phyloP scores from a whole-genome alignment of 2,888 invertebrate species.

The Leptothorax acervorum region DNA sequence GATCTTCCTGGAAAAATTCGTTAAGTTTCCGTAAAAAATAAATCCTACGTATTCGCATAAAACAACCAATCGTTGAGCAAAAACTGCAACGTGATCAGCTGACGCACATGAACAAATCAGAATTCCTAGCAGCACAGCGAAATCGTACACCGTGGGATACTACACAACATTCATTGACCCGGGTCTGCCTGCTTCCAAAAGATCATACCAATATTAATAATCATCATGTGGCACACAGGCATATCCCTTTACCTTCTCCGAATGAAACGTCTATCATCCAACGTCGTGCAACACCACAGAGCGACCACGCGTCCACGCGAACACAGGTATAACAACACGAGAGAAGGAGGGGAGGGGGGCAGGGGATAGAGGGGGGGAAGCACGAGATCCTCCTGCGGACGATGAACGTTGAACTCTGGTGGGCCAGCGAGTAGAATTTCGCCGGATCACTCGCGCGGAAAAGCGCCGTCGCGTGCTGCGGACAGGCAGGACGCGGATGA shows the following conservation, averaged over 20 bases:
- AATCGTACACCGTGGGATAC: background rate
- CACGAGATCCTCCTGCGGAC: constrained; percentile 25
- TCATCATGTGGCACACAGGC: constrained; percentile 13
- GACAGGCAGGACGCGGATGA: background rate
- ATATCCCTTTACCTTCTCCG: constrained; percentile 67
- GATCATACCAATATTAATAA: background rate
- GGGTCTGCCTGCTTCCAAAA: background rate
- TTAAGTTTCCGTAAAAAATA: background rate
- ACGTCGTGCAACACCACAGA: constrained; percentile 62
- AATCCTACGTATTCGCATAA: background rate
- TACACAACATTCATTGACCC: background rate
- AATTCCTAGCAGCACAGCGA: background rate
- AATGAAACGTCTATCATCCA: constrained; percentile 68
- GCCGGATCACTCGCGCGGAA: constrained; percentile 29
- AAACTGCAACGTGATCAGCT: background rate
- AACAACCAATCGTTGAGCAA: background rate
- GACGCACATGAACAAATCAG: background rate
- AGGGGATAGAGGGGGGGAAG: background rate
- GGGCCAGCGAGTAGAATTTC: constrained; percentile 60
- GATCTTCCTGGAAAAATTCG: background rate
- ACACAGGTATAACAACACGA: constrained; percentile 23
- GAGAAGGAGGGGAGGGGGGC: background rate
- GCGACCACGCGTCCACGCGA: constrained; percentile 26
- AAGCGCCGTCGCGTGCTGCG: constrained; percentile 7
- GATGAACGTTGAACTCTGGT: constrained; percentile 51